These are phyloP conservation scores for Vireo griseus DNA, from an alignment of 2,797 vertebrate species.

Conservation along the genomic window DNA sequence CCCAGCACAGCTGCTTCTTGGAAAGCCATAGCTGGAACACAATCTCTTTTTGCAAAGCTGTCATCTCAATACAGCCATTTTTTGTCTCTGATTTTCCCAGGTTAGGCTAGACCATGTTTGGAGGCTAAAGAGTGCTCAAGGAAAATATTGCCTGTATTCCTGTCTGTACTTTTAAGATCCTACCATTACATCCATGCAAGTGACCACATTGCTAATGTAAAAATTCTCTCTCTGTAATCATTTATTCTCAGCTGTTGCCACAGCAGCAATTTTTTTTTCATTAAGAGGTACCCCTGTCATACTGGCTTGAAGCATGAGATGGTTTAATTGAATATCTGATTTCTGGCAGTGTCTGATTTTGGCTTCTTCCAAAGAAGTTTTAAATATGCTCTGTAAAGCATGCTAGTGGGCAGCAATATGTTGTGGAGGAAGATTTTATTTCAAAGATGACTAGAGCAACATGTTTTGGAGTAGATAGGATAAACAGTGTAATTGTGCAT, in stretches of 20 bases:
- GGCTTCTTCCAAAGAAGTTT: not conserved
- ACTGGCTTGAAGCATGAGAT: not conserved
- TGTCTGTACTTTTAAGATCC: not conserved
- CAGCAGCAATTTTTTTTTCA: not conserved
- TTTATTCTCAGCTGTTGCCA: not conserved
- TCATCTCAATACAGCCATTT: not conserved
- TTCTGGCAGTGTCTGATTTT: not conserved
- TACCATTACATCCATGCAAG: not conserved
- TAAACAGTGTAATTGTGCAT: not conserved
- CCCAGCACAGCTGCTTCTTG: not conserved
- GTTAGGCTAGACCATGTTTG: not conserved
- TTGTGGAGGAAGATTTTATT: not conserved
- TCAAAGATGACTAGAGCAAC: not conserved
- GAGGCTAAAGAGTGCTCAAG: not conserved
- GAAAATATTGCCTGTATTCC: not conserved
- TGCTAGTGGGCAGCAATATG: conserved; percentile 11
- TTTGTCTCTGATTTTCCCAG: not conserved
- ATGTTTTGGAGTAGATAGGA: not conserved
- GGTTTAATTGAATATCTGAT: not conserved
- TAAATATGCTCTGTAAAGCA: not conserved
- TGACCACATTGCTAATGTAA: not conserved
- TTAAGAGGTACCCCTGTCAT: not conserved
- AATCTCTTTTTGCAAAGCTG: not conserved
- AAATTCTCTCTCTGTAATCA: not conserved
- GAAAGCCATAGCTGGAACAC: not conserved